Percentiles rank a stretch among this genome's conserved stretches.
Evolutionary conservation across 2,113 vertebrate genomes (phyloP).

Genomic region (Colius striatus): DNA sequence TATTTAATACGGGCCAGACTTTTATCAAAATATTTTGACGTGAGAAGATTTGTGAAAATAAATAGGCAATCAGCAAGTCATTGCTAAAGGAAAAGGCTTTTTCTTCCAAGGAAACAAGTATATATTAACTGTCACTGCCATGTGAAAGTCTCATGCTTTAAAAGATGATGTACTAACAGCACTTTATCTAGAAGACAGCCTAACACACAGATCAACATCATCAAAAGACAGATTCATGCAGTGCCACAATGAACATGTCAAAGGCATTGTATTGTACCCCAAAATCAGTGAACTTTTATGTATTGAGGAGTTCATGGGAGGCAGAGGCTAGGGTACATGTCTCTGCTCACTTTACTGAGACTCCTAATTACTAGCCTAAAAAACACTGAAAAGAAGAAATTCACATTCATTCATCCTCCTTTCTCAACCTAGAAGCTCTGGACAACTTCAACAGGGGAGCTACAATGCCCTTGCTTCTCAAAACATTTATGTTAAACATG

Average conservation of each 20-base stretch:
- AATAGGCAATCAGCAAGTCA: conserved; percentile 69
- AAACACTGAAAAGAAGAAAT: neutral
- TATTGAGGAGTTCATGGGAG: neutral
- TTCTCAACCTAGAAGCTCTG: neutral
- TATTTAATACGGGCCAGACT: conserved; percentile 61
- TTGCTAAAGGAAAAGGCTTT: conserved; percentile 38
- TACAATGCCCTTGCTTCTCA: neutral
- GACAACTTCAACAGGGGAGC: neutral
- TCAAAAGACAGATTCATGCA: neutral
- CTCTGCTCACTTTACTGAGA: neutral
- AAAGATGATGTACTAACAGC: conserved; percentile 46
- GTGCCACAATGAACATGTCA: neutral
- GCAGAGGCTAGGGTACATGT: neutral
- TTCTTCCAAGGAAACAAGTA: conserved; percentile 31
- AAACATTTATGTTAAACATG: accelerated
- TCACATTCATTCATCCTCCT: neutral
- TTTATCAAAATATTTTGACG: conserved; percentile 74
- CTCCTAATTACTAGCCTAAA: neutral
- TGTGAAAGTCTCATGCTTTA: conserved; percentile 16
- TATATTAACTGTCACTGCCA: conserved; percentile 62
- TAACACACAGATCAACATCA: conserved; percentile 24
- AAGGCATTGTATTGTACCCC: neutral
- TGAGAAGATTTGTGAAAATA: conserved; percentile 65
- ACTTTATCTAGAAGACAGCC: conserved; percentile 23
- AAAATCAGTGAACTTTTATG: neutral